These are phyloP conservation scores for Tadarida brasiliensis DNA, from an alignment of 2,797 vertebrate species.

Conservation along the genomic window DNA sequence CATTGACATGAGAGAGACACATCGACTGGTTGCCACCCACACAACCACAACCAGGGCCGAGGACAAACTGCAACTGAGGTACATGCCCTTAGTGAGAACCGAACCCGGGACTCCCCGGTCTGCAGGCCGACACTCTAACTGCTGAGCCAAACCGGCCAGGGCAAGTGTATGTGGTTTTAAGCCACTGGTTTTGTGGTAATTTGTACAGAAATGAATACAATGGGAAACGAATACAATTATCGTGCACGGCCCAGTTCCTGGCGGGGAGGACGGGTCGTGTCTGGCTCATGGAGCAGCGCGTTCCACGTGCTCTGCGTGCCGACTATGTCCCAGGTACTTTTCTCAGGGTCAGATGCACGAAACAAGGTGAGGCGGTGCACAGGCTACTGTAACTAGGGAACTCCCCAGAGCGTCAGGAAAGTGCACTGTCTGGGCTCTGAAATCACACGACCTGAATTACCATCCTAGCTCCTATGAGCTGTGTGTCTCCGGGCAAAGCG, in stretches of 20 bases:
- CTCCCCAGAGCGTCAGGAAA: not conserved
- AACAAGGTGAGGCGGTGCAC: not conserved
- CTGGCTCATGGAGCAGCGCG: not conserved
- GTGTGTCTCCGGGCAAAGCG: not conserved
- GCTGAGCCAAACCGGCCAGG: too few relatives aligned
- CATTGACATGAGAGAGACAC: too few relatives aligned
- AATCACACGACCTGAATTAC: not conserved
- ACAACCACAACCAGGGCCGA: too few relatives aligned
- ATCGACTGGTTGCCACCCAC: too few relatives aligned
- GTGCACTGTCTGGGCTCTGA: not conserved
- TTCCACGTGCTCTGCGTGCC: accelerated
- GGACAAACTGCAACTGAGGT: too few relatives aligned
- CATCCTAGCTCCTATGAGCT: too few relatives aligned
- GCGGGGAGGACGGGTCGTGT: accelerated
- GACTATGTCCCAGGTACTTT: accelerated
- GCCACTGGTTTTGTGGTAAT: accelerated
- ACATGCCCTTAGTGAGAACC: too few relatives aligned
- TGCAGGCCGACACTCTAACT: too few relatives aligned
- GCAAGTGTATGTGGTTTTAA: accelerated
- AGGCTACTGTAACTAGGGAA: not conserved
- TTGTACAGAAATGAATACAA: accelerated
- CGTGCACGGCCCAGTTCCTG: accelerated
- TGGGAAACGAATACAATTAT: accelerated
- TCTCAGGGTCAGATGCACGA: not conserved
- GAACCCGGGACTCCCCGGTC: too few relatives aligned